Evolutionary conservation across 1,140 invertebrate genomes (phyloP).

Genomic region (Drosophila sturtevanti): DNA sequence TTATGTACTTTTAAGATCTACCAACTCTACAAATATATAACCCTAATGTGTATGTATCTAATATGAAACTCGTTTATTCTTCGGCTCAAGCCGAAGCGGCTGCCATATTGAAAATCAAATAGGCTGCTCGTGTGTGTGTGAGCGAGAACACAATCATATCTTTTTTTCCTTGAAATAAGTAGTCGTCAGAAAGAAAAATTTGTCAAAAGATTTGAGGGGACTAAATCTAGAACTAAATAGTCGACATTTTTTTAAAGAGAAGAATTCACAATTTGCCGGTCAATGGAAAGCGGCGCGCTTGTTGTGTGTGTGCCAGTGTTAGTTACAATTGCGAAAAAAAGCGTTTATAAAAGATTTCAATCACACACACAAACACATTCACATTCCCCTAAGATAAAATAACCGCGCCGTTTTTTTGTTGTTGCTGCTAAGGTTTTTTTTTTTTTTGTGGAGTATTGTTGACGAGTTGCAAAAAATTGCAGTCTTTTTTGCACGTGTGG

Average conservation of each 20-base stretch:
- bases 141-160: constrained; percentile 47
- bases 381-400: neutral
- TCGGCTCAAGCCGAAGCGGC: constrained; percentile 44
- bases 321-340: constrained; percentile 26
- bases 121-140: constrained; percentile 30
- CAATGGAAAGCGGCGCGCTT: neutral
- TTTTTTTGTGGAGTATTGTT: neutral
- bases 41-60: neutral
- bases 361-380: neutral
- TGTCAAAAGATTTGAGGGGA: neutral
- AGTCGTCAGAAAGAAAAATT: neutral
- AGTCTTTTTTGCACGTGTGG: constrained; percentile 28
- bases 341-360: constrained; percentile 7
- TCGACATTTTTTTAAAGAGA: neutral
- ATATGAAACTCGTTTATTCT: neutral
- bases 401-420: neutral
- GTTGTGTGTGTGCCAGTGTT: constrained; percentile 23
- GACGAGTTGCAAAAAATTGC: neutral
- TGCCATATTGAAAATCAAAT: constrained; percentile 61
- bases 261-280: constrained; percentile 3
- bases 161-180: neutral
- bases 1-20: neutral
- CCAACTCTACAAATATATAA: neutral
- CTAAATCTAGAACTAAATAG: neutral
- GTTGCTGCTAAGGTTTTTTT: constrained; percentile 8